These are phyloP conservation scores for Chloropsis hardwickii DNA, from an alignment of 2,113 vertebrate species.

Conservation along the genomic window DNA sequence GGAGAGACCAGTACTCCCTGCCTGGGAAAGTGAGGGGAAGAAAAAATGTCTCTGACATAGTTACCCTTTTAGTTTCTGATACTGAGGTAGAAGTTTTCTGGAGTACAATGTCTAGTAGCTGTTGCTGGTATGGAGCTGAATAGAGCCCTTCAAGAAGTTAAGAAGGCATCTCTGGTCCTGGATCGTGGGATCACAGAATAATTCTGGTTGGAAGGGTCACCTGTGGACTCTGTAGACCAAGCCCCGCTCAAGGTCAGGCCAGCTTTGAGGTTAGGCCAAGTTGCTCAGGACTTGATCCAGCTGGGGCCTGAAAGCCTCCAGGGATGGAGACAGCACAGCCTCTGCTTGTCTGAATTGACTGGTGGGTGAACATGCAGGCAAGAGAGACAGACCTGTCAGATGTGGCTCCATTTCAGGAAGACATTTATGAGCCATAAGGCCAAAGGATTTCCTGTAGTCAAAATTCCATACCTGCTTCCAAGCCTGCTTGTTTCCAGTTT, in stretches of 20 bases:
- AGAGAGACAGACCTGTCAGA: neutral
- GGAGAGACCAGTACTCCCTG: neutral
- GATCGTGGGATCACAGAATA: neutral
- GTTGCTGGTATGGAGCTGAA: neutral
- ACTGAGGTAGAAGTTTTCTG: neutral
- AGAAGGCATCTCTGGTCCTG: neutral
- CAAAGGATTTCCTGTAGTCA: neutral
- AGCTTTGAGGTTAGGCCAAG: neutral
- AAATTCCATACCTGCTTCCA: neutral
- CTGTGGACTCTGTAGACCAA: neutral
- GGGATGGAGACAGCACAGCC: neutral
- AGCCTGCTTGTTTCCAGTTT: neutral
- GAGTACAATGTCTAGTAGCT: neutral
- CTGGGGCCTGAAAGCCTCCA: neutral
- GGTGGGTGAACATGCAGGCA: neutral
- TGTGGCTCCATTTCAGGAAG: neutral
- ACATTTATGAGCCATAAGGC: neutral
- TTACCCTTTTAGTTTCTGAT: neutral
- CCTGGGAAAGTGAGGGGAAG: neutral
- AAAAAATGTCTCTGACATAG: neutral
- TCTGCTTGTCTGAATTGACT: neutral
- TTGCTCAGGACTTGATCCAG: neutral
- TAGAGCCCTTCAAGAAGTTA: neutral
- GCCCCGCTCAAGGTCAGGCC: neutral
- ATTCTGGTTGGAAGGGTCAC: neutral